A percentile compares a stretch with the other conserved stretches of the same genome.
Evolutionary conservation across 92 coral and sea anemone genomes (phyloP).

Genomic region (Zoanthus sociatus): DNA sequence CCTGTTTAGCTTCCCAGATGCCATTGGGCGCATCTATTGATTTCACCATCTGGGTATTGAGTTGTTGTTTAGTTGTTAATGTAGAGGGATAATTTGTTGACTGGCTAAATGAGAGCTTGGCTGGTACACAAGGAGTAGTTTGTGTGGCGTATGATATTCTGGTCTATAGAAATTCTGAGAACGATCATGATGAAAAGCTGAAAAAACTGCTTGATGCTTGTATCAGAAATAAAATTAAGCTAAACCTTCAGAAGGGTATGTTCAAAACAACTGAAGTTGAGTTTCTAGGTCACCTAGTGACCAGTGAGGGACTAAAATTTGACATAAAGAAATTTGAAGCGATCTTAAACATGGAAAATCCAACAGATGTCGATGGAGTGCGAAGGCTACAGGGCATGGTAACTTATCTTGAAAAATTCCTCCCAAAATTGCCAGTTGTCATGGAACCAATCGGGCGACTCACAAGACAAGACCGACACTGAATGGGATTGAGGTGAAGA

Average conservation of each 20-base stretch:
- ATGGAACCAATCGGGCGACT: slow-evolving; percentile 22
- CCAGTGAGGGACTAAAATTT: slow-evolving; percentile 44
- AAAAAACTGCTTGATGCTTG: slow-evolving; percentile 35
- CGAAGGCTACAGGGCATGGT: slow-evolving; percentile 34
- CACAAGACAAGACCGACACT: not conserved
- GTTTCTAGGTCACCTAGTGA: slow-evolving; percentile 5
- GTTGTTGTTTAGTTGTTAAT: no score
- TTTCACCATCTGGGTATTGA: no score
- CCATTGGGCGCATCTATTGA: no score
- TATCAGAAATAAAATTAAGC: slow-evolving; percentile 12
- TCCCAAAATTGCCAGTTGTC: slow-evolving; percentile 23
- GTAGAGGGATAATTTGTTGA: no score
- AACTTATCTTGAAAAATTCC: slow-evolving; percentile 27
- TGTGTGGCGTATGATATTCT: slow-evolving; percentile 56
- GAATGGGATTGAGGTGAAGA: not conserved
- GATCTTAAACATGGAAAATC: no score
- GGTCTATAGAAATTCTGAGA: slow-evolving; percentile 42
- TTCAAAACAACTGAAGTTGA: not conserved
- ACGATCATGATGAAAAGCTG: not conserved
- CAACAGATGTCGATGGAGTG: slow-evolving; percentile 38
- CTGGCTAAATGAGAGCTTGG: slow-evolving; percentile 39
- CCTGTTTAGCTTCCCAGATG: no score
- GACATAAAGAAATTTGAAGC: slow-evolving; percentile 23
- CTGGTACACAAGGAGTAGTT: slow-evolving; percentile 33
- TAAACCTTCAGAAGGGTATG: slow-evolving; percentile 14